Percentiles rank a stretch among this genome's conserved stretches.
Evolutionary conservation across 2,113 vertebrate species (phyloP).

Genomic region (Myiopsitta monachus): DNA sequence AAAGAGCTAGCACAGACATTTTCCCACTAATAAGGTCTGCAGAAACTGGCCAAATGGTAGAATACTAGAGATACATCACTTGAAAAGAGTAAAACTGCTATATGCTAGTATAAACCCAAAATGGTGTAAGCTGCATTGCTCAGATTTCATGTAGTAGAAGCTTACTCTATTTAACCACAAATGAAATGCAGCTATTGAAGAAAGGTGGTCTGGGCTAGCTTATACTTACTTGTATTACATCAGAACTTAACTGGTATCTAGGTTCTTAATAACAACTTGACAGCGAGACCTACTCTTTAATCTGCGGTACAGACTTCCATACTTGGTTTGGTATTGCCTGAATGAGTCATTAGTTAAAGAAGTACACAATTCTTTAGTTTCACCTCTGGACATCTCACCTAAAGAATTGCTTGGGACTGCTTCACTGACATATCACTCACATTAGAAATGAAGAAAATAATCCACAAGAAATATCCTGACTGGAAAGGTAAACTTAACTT

Average conservation of each 20-base stretch:
- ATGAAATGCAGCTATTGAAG: background rate
- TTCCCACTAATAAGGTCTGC: background rate
- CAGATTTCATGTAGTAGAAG: background rate
- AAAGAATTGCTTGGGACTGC: background rate
- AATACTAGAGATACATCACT: background rate
- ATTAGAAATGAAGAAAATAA: background rate
- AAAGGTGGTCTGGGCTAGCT: background rate
- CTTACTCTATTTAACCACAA: background rate
- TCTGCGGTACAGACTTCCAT: background rate
- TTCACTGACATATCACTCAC: background rate
- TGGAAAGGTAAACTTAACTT: background rate
- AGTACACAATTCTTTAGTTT: background rate
- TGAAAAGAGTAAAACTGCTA: background rate
- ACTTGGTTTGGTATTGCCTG: background rate
- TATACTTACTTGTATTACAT: background rate
- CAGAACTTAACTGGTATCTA: background rate
- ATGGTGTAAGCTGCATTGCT: background rate
- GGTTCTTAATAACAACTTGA: background rate
- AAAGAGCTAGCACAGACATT: conserved; percentile 2
- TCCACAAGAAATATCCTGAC: background rate
- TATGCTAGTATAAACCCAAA: background rate
- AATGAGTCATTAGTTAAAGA: background rate
- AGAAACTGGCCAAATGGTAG: conserved; percentile 10
- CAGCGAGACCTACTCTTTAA: background rate
- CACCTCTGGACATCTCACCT: background rate